A percentile compares a stretch with the other conserved stretches of the same genome.
Conservation (phyloP, 2,797 vertebrate species). For the Leptodactylus fallax region DNA sequence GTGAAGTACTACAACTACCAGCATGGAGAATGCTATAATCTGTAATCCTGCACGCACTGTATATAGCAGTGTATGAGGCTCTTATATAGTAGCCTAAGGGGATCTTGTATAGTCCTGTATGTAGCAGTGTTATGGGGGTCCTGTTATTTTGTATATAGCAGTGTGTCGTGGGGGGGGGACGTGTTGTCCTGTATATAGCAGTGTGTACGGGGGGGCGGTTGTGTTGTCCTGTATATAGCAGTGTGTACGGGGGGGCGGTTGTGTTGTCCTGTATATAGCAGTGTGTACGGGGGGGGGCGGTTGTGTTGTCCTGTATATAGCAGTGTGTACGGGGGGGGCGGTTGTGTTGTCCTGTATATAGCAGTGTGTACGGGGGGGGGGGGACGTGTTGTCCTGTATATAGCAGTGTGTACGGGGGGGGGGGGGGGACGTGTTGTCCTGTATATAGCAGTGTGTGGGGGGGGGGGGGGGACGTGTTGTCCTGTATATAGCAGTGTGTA, state of each 20-base stretch:
- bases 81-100: background rate
- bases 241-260: no score
- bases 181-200: background rate
- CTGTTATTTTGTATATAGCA: background rate
- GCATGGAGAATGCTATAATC: no score
- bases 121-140: background rate
- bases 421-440: no score
- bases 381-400: no score
- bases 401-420: no score
- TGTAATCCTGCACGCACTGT: background rate
- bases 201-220: background rate
- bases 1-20: background rate
- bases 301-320: no score
- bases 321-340: no score
- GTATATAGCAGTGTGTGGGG: background rate
- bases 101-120: background rate
- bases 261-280: no score
- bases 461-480: no score
- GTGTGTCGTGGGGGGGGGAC: background rate
- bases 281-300: no score
- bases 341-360: no score
- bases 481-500: background rate
- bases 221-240: background rate
- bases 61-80: background rate
- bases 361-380: background rate